A percentile compares a stretch with the other conserved stretches of the same genome.
These are phyloP conservation scores for Haliclona indistincta DNA, from an alignment of 37 sponge, comb jelly and placozoan genomes.

Conservation along the genomic window DNA sequence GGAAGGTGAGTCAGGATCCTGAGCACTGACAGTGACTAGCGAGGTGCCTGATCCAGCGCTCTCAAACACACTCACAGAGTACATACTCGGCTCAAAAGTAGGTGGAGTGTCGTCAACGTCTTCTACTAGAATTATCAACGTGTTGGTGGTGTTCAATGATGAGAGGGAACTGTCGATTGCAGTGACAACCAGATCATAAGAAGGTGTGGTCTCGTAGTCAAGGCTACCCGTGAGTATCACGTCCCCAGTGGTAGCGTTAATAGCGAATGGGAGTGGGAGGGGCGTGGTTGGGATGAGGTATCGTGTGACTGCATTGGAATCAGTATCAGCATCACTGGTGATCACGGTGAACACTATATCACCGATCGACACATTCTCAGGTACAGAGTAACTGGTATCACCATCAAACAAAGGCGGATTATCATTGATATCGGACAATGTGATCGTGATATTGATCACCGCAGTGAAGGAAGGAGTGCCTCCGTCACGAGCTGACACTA, in stretches of 20 bases:
- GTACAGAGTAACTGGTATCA: background rate
- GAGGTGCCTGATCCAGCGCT: slow-evolving; percentile 29
- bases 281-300: slow-evolving; percentile 8
- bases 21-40: slow-evolving; percentile 12
- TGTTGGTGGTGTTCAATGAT: slow-evolving; percentile 10
- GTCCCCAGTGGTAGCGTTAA: slow-evolving; percentile 24
- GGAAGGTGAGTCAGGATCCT: slow-evolving; percentile 44
- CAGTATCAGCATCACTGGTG: slow-evolving; percentile 44
- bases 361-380: slow-evolving; percentile 22
- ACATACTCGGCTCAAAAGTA: slow-evolving; percentile 22
- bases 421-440: slow-evolving; percentile 54
- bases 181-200: slow-evolving; percentile 4
- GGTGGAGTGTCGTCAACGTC: slow-evolving; percentile 45
- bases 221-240: slow-evolving; percentile 1
- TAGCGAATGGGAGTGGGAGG: background rate
- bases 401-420: slow-evolving; percentile 44
- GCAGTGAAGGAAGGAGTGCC: slow-evolving; percentile 17
- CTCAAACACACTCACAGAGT: slow-evolving; percentile 49
- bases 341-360: slow-evolving; percentile 10
- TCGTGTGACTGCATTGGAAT: slow-evolving; percentile 23
- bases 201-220: slow-evolving; percentile 22
- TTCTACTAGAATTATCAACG: slow-evolving; percentile 1
- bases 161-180: slow-evolving; percentile 32
- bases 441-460: slow-evolving; percentile 8
- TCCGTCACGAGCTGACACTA: slow-evolving; percentile 24